Base-by-base conservation (phyloP, 1,140 invertebrate genomes). In the Aphaenogaster rudis region DNA sequence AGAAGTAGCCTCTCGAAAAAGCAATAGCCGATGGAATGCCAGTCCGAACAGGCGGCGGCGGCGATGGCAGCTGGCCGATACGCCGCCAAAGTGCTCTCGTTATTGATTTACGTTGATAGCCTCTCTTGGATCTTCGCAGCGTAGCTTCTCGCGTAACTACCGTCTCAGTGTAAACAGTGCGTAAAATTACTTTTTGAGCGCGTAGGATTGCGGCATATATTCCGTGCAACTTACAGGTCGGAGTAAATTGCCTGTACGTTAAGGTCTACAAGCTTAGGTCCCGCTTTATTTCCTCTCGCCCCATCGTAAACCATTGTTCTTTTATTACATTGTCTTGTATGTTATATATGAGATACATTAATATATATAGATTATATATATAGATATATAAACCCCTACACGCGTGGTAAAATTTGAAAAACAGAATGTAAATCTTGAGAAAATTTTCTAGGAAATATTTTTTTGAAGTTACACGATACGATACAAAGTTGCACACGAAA, bases 61-160 rank as follows among this genome's bases (percentile, higher is more conserved):
- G 52, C 66, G 50, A 76, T 77, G 90, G 93, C 93, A 94, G 93
- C 93, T 94, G 93, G 93, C 86, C 92, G 90, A 92, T 94, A 92
- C 92, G 88, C 88, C 90, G 92, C 88, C 92, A 89, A 93, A 93
- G 92, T 93, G 92, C 90, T 92, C 92, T 79, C 85, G 88, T 94
- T 94, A 94, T 94, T 94, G 93, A 94, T 94, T 94, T 94, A 94
- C 93, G 93, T 94, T 93, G 93, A 94, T 94, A 94, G 93, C 89
- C 93, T 94, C 91, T 93, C 93, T 90, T 88, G 89, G 88, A 91
- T 91, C 91, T 86, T 91, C 80, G 77, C 80, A 86, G 54, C 54
- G 72, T 63, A 61, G 79, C 71, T 84, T 39, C 76, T 69, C 74
- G 50, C 61, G 66, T 85, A 74, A 63, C 81, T 67, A 13, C 80